Percentiles rank a stretch among this genome's conserved stretches.
phyloP scores from a whole-genome alignment of 2,888 invertebrate genomes.

The Melinaea menophilus region DNA sequence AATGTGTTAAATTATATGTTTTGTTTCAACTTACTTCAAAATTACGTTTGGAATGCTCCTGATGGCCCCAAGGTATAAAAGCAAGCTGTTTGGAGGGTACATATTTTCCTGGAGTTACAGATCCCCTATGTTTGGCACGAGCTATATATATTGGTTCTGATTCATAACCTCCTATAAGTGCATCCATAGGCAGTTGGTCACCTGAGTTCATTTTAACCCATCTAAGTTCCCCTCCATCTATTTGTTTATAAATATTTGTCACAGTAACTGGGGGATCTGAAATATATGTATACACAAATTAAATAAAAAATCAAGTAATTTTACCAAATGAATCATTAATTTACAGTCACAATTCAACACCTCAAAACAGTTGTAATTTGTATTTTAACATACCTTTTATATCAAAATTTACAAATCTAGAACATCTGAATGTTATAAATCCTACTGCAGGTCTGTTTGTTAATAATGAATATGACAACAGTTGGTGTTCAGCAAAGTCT shows the following conservation, averaged over 20 bases:
- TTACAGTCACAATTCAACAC: too few species aligned
- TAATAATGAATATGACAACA: constrained; percentile 20
- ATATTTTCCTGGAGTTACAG: constrained; percentile 87
- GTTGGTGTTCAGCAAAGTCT: not conserved
- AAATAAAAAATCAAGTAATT: not conserved
- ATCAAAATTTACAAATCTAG: constrained; percentile 31
- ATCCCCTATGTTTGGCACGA: constrained; percentile 82
- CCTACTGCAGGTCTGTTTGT: constrained; percentile 21
- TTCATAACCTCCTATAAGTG: constrained; percentile 82
- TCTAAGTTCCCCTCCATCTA: constrained; percentile 59
- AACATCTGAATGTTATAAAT: constrained; percentile 38
- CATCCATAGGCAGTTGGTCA: constrained; percentile 81
- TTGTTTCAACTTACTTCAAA: constrained; percentile 77
- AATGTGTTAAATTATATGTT: not conserved
- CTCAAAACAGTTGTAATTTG: not conserved
- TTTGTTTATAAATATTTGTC: constrained; percentile 23
- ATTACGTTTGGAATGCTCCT: constrained; percentile 81
- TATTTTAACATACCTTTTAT: constrained; percentile 36
- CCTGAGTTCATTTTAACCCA: constrained; percentile 77
- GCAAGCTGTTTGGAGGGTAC: constrained; percentile 81
- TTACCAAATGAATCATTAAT: not conserved
- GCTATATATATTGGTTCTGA: constrained; percentile 80
- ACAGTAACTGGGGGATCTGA: constrained; percentile 28
- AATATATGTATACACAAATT: constrained; percentile 7
- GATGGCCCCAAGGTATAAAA: constrained; percentile 86